Percentiles rank a stretch among this genome's conserved stretches.
Conservation (phyloP, 2,888 invertebrate species). For the Troides oblongomaculatus region DNA sequence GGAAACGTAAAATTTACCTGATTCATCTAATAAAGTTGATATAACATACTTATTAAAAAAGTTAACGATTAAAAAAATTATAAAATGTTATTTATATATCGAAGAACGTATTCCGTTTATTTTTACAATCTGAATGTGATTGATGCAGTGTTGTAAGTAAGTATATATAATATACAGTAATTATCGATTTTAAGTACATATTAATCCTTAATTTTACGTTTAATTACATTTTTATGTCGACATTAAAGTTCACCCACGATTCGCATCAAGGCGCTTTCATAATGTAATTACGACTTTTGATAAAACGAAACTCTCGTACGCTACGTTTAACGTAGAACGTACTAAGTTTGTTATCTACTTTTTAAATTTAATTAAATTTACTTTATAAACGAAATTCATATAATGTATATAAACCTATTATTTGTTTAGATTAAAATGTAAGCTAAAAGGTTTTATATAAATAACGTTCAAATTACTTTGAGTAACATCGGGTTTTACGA, state of each 20-base stretch:
- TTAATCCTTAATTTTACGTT: constrained; percentile 15
- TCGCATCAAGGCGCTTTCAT: constrained; percentile 29
- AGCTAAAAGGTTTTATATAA: constrained; percentile 8
- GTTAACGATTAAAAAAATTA: too few species aligned
- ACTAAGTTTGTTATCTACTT: constrained; percentile 25
- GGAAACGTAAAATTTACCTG: too few species aligned
- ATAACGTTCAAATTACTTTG: constrained; percentile 7
- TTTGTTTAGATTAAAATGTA: constrained; percentile 14
- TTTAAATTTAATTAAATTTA: constrained; percentile 25
- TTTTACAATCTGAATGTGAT: background rate
- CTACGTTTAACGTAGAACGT: constrained; percentile 27
- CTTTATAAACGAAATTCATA: constrained; percentile 14
- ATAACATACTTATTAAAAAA: too few species aligned
- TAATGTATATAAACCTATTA: constrained; percentile 1
- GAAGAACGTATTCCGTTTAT: background rate
- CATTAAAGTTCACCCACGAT: constrained; percentile 29
- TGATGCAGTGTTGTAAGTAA: background rate
- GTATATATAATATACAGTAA: background rate
- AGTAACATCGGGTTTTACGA: constrained; percentile 11
- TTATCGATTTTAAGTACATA: constrained; percentile 16
- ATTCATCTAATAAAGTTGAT: too few species aligned
- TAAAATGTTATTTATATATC: too few species aligned
- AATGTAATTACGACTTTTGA: constrained; percentile 30
- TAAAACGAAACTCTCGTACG: constrained; percentile 29
- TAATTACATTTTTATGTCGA: constrained; percentile 25